These are phyloP conservation scores for Eclectus roratus DNA, from an alignment of 2,113 vertebrate genomes.

Conservation along the genomic window DNA sequence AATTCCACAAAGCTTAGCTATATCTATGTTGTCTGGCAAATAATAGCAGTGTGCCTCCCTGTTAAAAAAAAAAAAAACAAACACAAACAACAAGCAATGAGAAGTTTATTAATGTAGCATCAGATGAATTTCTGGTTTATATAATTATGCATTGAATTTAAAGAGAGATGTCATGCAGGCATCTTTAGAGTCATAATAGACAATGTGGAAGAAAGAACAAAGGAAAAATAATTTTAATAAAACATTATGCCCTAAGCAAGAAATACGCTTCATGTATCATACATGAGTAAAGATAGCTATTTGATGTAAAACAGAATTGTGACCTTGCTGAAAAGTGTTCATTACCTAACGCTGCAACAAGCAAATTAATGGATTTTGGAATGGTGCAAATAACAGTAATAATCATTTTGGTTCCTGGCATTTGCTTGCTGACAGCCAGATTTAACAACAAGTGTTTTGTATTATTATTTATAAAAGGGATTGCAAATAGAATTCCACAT, in stretches of 20 bases:
- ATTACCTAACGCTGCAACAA: conserved; percentile 52
- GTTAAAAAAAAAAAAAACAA: conserved; percentile 9
- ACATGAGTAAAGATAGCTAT: conserved; percentile 53
- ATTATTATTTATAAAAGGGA: conserved; percentile 52
- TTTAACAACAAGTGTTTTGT: conserved; percentile 43
- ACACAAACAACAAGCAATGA: neutral
- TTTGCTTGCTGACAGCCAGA: conserved; percentile 54
- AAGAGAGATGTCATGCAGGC: conserved; percentile 37
- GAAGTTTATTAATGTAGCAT: conserved; percentile 53
- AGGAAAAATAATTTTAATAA: conserved; percentile 74
- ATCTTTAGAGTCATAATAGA: conserved; percentile 49
- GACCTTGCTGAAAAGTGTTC: conserved; percentile 63
- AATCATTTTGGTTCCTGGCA: conserved; percentile 35
- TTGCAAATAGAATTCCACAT: conserved; percentile 35
- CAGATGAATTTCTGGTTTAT: conserved; percentile 44
- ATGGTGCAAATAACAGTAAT: conserved; percentile 30
- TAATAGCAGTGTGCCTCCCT: neutral
- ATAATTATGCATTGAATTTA: conserved; percentile 61
- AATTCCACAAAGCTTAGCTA: neutral
- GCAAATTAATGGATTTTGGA: conserved; percentile 65
- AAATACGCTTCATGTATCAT: conserved; percentile 60
- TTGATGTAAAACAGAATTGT: conserved; percentile 50
- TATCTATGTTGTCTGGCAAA: conserved; percentile 10
- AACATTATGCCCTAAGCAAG: conserved; percentile 63
- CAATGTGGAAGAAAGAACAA: conserved; percentile 64